Percentiles rank a stretch among this genome's conserved stretches.
phyloP scores from a whole-genome alignment of 2,888 invertebrate genomes.

The Galeopsomyia nigrocyanea region DNA sequence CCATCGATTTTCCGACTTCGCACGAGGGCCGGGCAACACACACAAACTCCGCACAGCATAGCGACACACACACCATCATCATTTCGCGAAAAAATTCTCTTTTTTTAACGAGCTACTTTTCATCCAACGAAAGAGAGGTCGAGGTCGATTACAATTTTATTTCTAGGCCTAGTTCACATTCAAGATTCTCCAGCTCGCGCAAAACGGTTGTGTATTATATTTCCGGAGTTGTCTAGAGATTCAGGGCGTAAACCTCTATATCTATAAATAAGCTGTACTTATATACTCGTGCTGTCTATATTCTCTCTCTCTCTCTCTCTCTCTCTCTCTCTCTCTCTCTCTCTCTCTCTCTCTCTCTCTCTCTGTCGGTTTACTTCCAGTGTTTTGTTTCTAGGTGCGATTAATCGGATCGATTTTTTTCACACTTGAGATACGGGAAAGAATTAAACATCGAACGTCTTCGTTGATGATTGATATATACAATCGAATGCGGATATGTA shows the following conservation, averaged over 20 bases:
- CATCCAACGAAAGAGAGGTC: too few relatives aligned
- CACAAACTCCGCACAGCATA: neutral
- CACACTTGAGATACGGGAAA: too few relatives aligned
- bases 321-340: neutral
- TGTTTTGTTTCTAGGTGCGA: too few relatives aligned
- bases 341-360: neutral
- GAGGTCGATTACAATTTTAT: too few relatives aligned
- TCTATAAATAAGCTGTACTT: conserved; percentile 32
- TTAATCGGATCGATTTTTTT: too few relatives aligned
- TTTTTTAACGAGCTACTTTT: too few relatives aligned
- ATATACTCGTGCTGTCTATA: neutral
- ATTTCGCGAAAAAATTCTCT: neutral
- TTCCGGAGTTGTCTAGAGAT: conserved; percentile 18
- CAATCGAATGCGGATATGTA: too few relatives aligned
- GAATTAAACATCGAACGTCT: too few relatives aligned
- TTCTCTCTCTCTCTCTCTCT: neutral
- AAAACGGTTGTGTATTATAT: neutral
- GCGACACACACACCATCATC: neutral
- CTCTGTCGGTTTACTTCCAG: neutral
- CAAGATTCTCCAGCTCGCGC: too few relatives aligned
- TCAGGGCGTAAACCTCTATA: conserved; percentile 37
- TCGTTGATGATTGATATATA: too few relatives aligned
- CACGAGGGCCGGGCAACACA: conserved; percentile 21
- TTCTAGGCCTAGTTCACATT: too few relatives aligned
- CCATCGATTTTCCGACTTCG: conserved; percentile 50